Base-by-base conservation (phyloP, 2,113 vertebrate species). In the Cebus imitator region DNA sequence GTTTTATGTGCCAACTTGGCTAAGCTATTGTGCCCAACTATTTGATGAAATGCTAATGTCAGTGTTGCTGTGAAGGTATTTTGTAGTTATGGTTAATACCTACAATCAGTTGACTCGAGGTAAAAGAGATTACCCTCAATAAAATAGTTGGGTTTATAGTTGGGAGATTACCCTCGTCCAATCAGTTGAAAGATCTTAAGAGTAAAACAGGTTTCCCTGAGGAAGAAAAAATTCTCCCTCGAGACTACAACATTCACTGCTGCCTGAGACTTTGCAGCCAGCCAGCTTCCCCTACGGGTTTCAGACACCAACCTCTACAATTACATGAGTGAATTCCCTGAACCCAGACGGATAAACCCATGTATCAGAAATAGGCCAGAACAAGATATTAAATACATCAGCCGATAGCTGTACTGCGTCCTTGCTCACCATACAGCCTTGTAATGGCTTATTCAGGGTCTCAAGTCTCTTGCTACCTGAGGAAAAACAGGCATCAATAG, bases 361-460 rank as follows among this genome's bases (percentile, higher is more conserved):
- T 14, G 37, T 73, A 68, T 64, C 76, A 73, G 37, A 90, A 91
- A 92, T 40, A 88, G 86, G 18, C 92, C 94, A 90, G 85, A 73
- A 92, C 18, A 78, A 82, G 55, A 61, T 7, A 37, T 57, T 80
- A 68, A 87, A 52, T 90, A 87, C 80, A 79, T 52, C 79, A 80
- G 61, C 43, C 6, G 18, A 52, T 2, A 86, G 50, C 20, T 72
- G 43, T 88, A 30, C 61, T 14, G 7, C 8, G 5, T 58, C 76
- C 32, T 21, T 78, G 86, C 37, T 96, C 27, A 27, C 37, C 37
- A 58, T 23, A 68, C 23, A 3, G 13, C 6, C 80, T 52, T 20
- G 30, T 30, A 9, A 5, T 45, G 91, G 43, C 66, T 73, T 78
- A 25, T 32, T 66, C 30, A 14, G n/a, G 70, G 7, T 43, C 76